Percentiles rank a stretch among this genome's conserved stretches.
Evolutionary conservation across 2,113 vertebrate species (phyloP).

Genomic region (Macrotus californicus): DNA sequence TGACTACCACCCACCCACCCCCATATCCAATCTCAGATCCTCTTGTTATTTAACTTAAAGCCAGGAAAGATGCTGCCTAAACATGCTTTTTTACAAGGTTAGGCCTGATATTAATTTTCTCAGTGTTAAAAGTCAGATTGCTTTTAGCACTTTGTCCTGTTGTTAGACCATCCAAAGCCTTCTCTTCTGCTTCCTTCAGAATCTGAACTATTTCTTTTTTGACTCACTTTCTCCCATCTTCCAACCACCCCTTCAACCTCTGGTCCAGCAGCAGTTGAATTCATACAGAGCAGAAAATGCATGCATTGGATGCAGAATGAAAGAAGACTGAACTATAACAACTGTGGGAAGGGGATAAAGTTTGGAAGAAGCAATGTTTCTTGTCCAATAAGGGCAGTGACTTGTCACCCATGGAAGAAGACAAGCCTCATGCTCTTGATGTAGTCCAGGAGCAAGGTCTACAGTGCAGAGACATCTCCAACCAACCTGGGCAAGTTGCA

Average conservation of each 20-base stretch:
- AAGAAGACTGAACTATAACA: background rate
- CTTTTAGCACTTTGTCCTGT: background rate
- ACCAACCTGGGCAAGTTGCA: background rate
- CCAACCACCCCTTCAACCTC: too few species aligned
- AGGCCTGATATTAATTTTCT: background rate
- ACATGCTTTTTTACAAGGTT: background rate
- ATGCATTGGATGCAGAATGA: background rate
- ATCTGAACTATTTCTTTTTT: background rate
- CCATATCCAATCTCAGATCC: background rate
- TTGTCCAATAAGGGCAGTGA: background rate
- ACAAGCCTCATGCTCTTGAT: background rate
- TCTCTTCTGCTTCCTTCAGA: background rate
- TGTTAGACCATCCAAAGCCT: background rate
- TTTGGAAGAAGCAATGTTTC: background rate
- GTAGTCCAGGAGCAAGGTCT: background rate
- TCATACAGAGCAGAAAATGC: background rate
- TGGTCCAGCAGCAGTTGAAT: background rate
- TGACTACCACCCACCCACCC: accelerated
- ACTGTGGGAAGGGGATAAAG: background rate
- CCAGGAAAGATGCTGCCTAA: background rate
- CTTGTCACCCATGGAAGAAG: background rate
- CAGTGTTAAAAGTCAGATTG: background rate
- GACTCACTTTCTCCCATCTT: background rate
- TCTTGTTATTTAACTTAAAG: background rate
- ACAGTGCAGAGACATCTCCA: background rate